Evolutionary conservation across 2,888 invertebrate species (phyloP).

Genomic region (Tortrix viridana): DNA sequence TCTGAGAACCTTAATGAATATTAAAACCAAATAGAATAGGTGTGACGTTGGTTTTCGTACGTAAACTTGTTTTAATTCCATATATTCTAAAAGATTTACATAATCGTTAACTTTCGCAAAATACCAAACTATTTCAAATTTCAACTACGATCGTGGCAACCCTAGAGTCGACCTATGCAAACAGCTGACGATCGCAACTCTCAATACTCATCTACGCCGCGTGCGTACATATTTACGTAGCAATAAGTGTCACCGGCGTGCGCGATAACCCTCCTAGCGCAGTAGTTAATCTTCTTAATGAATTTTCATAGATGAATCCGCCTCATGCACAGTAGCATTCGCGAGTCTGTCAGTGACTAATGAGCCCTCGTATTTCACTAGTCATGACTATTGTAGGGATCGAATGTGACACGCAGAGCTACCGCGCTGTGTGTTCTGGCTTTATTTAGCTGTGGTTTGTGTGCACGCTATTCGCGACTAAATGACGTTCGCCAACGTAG

Average conservation of each 20-base stretch:
- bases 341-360: slow-evolving; percentile 52
- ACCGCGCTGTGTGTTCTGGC: neutral
- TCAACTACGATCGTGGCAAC: too few species aligned
- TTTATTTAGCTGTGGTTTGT: neutral
- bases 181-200: slow-evolving; percentile 15
- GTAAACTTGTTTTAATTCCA: too few species aligned
- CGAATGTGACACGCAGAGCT: slow-evolving; percentile 26
- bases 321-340: slow-evolving; percentile 45
- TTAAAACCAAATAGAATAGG: too few species aligned
- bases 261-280: slow-evolving; percentile 46
- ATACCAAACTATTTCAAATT: too few species aligned
- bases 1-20: too few species aligned
- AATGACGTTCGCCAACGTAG: too few species aligned
- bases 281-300: slow-evolving; percentile 66
- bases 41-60: too few species aligned
- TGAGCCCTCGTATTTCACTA: slow-evolving; percentile 44
- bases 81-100: too few species aligned
- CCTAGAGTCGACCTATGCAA: neutral
- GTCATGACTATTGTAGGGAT: slow-evolving; percentile 24
- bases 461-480: too few species aligned
- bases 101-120: too few species aligned
- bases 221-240: slow-evolving; percentile 42
- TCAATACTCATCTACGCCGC: slow-evolving; percentile 28
- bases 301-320: slow-evolving; percentile 62
- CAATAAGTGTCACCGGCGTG: slow-evolving; percentile 48